These are phyloP conservation scores for Stomorhina lunata DNA, from an alignment of 2,888 invertebrate species.

Conservation along the genomic window DNA sequence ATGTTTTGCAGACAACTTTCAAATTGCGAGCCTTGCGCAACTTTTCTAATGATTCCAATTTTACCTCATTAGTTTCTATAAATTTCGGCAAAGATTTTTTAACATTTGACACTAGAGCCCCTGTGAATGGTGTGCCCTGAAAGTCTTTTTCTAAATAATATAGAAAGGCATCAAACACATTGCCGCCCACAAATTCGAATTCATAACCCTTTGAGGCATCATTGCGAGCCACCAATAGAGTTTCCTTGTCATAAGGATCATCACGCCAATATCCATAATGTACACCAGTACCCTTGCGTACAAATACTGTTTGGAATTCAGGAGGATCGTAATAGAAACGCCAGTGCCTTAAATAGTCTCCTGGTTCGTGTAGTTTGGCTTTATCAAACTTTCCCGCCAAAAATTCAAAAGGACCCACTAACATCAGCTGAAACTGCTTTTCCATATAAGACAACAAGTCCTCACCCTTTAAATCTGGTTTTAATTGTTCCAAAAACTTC, in stretches of 20 bases:
- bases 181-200: conserved; percentile 85
- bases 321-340: conserved; percentile 96
- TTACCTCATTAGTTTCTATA: conserved; percentile 83
- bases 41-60: conserved; percentile 82
- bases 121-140: conserved; percentile 83
- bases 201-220: conserved; percentile 85
- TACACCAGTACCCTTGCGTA: conserved; percentile 85
- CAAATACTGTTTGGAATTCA: conserved; percentile 92
- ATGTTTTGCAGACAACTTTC: conserved; percentile 85
- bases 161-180: conserved; percentile 76
- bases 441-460: conserved; percentile 84
- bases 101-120: conserved; percentile 82
- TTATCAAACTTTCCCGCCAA: conserved; percentile 83
- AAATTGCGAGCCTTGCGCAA: conserved; percentile 84
- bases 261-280: conserved; percentile 96
- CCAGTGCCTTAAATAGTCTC: conserved; percentile 90
- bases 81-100: conserved; percentile 84
- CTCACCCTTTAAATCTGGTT: conserved; percentile 75
- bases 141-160: conserved; percentile 76
- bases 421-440: conserved; percentile 83
- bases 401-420: conserved; percentile 95
- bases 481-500: conserved; percentile 85
- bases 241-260: conserved; percentile 86
- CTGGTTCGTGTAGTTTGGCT: conserved; percentile 81
- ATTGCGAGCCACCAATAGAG: conserved; percentile 88